Evolutionary conservation across 2,113 vertebrate genomes (phyloP), one percentile per base, ranked within the genome.

Genomic region (Raja brachyura): DNA sequence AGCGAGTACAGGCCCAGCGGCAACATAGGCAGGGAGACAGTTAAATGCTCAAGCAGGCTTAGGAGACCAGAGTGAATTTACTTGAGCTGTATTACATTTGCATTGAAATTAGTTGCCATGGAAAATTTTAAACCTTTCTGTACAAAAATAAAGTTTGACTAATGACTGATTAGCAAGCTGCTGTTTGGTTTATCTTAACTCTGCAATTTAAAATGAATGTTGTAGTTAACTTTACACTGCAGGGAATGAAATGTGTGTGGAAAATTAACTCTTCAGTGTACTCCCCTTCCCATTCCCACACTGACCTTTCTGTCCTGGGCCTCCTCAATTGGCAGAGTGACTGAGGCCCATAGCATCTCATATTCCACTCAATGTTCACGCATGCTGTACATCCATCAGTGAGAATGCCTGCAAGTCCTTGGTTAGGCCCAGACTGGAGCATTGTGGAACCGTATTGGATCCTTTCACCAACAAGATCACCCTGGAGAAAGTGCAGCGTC

Each of bases 11-110:
- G 39, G 39, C 39, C 39, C 39, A 48, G 39, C 3, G 39, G 1
- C 39, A 3, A 48, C 39, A 95, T 96, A 95, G 96, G 95, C 95
- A 95, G 94, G 93, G 94, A 94, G 93, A 94, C n/a, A 93, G 93
- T 94, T 79, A 75, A 93, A 94, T 93, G 94, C 94, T 93, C 95
- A 93, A 96, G 93, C 94, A 96, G 94, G 94, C 90, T 94, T 94
- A 94, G 86, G 93, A 95, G 95, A 94, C 94, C 95, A 93, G n/a
- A 94, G 93, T 93, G 93, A 85, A 93, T 93, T 93, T 94, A 93
- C 88, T 93, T 77, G 2, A 0, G 8, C 59, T 93, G 56, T 75
- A n/a, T 94, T 94, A 93, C 79, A 95, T 95, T 95, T 93, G 93
- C 94, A 94, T 95, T 93, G 93, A 94, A 95, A 95, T 94, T 93